Evolutionary conservation across 2,113 vertebrate genomes (phyloP), one percentile per base, ranked within the genome.

Genomic region (Pyrgilauda ruficollis): DNA sequence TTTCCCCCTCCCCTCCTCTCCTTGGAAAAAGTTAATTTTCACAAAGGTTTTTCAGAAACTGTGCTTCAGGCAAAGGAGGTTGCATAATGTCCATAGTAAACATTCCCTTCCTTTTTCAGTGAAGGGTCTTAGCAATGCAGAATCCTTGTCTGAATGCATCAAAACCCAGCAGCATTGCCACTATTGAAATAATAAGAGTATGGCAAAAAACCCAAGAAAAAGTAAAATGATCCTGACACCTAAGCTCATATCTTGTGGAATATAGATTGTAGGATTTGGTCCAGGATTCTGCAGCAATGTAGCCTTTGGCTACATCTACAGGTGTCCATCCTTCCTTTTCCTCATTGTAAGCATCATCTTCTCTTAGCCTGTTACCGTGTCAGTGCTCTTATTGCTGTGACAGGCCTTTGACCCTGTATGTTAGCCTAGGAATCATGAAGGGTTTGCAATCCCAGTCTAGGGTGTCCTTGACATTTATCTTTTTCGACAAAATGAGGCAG

Each of bases 1-100:
- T 37, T 15, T 1, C 0, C 1, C 17, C 1, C 16, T 35, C 5
- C 17, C 13, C 1, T 11, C 8, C 20, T 9, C 6, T 41, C 9
- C 13, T 66, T 37, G 58, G 24, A 17, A 61, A 9, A 86, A 56
- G 7, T 37, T 73, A 4, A n/a, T 93, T 77, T 83, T 75, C 58
- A 35, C 27, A 58, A 64, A 73, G 22, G 5, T 28, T 56, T 84
- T 79, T 69, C 35, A 62, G 44, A 59, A 80, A 56, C 17, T 62
- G 16, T 68, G 10, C 37, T 74, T 63, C 33, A 55, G 27, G 11
- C n/a, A 77, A 27, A 31, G 23, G 24, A 75, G 24, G 2, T 11
- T 89, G 22, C 2, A 49, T 21, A 47, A 13, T 30, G 17, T 39
- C 17, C 7, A 8, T 18, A 50, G 16, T 9, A 81, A 81, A 41